Percentiles rank a stretch among this genome's conserved stretches.
phyloP scores from a whole-genome alignment of 2,113 vertebrate species.

The Spermophilus dauricus region DNA sequence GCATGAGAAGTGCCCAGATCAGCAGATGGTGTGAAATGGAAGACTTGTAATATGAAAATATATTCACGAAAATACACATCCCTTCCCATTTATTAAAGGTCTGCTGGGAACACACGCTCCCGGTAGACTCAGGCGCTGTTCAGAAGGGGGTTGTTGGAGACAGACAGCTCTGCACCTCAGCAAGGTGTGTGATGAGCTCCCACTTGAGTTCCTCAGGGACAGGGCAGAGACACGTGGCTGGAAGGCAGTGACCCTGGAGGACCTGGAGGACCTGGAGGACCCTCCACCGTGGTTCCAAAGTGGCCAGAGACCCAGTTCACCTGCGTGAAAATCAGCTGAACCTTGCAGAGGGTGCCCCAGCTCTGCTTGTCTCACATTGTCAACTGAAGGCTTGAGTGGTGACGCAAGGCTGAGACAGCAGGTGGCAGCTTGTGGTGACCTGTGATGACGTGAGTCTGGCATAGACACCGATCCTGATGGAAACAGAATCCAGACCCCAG shows the following conservation, averaged over 20 bases:
- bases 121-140: neutral
- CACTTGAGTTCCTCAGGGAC: neutral
- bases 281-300: no score
- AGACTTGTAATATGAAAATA: constrained; percentile 72
- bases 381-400: neutral
- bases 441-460: neutral
- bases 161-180: neutral
- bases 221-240: neutral
- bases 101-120: constrained; percentile 45
- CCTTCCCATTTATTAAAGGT: constrained; percentile 57
- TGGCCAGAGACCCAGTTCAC: fast-evolving
- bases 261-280: no score
- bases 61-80: constrained; percentile 62
- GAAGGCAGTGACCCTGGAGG: neutral
- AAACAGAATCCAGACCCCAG: neutral
- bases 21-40: constrained; percentile 78
- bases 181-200: fast-evolving
- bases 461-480: neutral
- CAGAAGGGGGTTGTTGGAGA: neutral
- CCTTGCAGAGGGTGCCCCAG: fast-evolving
- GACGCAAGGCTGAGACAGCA: neutral
- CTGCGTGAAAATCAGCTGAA: fast-evolving
- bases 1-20: constrained; percentile 70
- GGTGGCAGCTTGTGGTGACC: neutral
- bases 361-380: neutral